These are phyloP conservation scores for Otolemur garnettii DNA, from an alignment of 2,113 vertebrate genomes.

Conservation along the genomic window DNA sequence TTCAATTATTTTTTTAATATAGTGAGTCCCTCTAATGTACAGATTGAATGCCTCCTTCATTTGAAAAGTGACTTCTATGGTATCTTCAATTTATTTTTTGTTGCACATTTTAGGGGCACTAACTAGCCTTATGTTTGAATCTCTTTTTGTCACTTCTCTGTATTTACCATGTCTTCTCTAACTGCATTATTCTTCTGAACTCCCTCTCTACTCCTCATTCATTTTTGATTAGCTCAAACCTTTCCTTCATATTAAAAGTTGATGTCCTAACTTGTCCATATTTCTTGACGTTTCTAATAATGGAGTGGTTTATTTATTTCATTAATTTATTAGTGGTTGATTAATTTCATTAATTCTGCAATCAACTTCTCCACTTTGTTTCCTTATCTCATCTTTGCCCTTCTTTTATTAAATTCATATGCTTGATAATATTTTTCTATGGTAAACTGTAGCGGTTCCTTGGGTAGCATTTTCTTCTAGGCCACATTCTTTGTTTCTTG, in stretches of 20 bases:
- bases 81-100: not conserved
- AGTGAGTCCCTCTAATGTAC: not conserved
- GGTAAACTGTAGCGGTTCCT: not conserved
- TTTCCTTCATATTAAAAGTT: not conserved
- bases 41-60: not conserved
- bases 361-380: not conserved
- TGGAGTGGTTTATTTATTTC: conserved; percentile 12
- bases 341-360: conserved; percentile 24
- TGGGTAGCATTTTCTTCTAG: not conserved
- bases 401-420: conserved; percentile 12
- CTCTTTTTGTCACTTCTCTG: not conserved
- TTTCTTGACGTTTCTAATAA: conserved; percentile 15
- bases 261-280: conserved; percentile 45
- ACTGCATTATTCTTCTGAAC: not conserved
- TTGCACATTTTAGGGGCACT: not conserved
- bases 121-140: not conserved
- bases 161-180: conserved; percentile 30
- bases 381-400: not conserved
- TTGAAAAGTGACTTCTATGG: not conserved
- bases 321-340: not conserved
- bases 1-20: not conserved
- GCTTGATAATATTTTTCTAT: conserved; percentile 5
- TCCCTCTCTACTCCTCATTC: not conserved
- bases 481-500: not conserved
- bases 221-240: conserved; percentile 43